Percentiles rank a stretch among this genome's conserved stretches.
Conservation (phyloP, 2,888 invertebrate species). For the Dryococelus australis region DNA sequence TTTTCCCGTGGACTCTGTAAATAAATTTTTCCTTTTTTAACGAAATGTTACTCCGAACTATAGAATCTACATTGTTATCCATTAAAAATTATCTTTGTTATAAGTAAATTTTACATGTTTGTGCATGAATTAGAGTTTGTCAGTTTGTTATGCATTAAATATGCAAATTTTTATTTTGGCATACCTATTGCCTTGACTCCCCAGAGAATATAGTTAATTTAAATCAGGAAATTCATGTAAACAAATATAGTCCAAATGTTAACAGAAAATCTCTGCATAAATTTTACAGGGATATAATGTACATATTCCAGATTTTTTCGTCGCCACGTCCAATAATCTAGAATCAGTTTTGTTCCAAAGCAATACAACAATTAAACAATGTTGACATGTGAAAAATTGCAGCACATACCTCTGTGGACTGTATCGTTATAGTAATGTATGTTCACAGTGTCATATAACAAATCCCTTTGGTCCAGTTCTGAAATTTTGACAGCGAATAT, state of each 20-base stretch:
- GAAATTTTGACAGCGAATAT: too few species aligned
- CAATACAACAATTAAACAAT: not conserved
- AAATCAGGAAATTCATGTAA: not conserved
- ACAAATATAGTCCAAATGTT: not conserved
- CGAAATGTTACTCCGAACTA: not conserved
- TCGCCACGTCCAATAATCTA: not conserved
- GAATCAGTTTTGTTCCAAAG: not conserved
- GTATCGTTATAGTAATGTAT: too few species aligned
- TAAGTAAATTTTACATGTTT: slow-evolving; percentile 43
- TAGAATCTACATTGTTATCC: slow-evolving; percentile 41
- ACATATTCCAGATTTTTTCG: not conserved
- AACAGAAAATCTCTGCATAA: not conserved
- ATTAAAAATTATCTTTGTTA: slow-evolving; percentile 43
- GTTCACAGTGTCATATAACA: too few species aligned
- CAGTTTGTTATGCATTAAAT: slow-evolving; percentile 45
- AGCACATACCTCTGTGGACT: not conserved
- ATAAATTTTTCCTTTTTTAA: slow-evolving; percentile 41
- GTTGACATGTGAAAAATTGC: not conserved
- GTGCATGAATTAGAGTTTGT: slow-evolving; percentile 41
- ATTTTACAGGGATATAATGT: not conserved
- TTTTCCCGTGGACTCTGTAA: slow-evolving; percentile 44
- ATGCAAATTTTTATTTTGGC: slow-evolving; percentile 40
- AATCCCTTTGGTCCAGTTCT: too few species aligned
- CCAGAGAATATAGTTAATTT: slow-evolving; percentile 18
- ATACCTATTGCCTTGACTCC: slow-evolving; percentile 42